Percentiles rank a stretch among this genome's conserved stretches.
These are phyloP conservation scores for Campoletis sonorensis DNA, from an alignment of 1,140 invertebrate species.

Conservation along the genomic window DNA sequence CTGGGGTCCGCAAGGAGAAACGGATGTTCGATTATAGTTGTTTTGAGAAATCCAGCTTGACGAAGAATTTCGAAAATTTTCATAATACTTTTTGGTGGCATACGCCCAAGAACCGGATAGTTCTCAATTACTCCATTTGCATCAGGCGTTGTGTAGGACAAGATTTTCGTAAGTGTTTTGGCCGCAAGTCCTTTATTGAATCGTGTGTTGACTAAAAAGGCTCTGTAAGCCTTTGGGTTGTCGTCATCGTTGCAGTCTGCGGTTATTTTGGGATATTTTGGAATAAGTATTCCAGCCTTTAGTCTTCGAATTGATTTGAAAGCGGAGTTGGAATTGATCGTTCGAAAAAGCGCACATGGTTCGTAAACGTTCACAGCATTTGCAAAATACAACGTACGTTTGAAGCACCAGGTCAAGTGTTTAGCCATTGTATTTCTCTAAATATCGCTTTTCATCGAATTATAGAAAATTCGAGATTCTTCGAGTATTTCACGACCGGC, in stretches of 20 bases:
- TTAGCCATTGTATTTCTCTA: constrained; percentile 33
- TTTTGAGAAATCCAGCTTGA: constrained; percentile 29
- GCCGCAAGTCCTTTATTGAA: not conserved
- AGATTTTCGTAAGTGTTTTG: not conserved
- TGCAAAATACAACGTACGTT: constrained; percentile 23
- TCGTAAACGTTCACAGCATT: not conserved
- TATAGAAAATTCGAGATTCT: not conserved
- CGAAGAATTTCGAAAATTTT: constrained; percentile 35
- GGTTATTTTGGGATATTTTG: no score
- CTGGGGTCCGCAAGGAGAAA: constrained; percentile 39
- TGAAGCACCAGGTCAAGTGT: constrained; percentile 42
- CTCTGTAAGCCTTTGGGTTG: constrained; percentile 23
- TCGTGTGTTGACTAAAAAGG: constrained; percentile 1
- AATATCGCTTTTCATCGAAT: not conserved
- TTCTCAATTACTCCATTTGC: constrained; percentile 27
- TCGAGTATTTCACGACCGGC: not conserved
- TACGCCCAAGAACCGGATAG: constrained; percentile 1
- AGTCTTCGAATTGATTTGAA: not conserved
- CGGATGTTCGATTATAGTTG: constrained; percentile 38
- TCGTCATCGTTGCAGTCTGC: not conserved
- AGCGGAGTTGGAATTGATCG: not conserved
- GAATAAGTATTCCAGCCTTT: not conserved
- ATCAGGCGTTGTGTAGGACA: not conserved
- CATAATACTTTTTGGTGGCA: constrained; percentile 17
- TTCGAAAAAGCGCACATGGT: not conserved